Percentiles rank a stretch among this genome's conserved stretches.
These are phyloP conservation scores for Rugalucina vietnamica DNA, from an alignment of 2,888 invertebrate species.

Conservation along the genomic window DNA sequence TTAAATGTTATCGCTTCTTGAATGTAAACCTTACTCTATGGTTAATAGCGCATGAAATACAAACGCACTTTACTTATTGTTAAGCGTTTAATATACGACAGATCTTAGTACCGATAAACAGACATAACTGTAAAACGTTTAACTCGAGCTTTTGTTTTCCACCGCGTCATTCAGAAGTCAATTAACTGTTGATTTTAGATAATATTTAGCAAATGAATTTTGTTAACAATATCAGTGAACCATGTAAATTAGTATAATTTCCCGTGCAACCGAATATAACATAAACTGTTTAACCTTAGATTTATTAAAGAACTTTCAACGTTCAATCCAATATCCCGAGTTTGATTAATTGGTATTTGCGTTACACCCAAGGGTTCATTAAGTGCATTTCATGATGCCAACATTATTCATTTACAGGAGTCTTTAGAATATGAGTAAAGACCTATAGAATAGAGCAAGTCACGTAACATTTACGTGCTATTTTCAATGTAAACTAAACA, in stretches of 20 bases:
- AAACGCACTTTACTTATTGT: constrained; percentile 12
- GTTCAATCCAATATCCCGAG: not conserved
- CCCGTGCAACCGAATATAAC: constrained; percentile 3
- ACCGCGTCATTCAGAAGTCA: constrained; percentile 4
- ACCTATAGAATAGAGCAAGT: no score
- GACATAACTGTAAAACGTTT: constrained; percentile 13
- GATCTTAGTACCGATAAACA: not conserved
- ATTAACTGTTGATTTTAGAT: constrained; percentile 13
- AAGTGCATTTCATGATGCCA: not conserved
- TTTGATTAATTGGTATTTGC: constrained; percentile 7
- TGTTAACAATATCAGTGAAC: not conserved
- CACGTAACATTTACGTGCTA: not conserved
- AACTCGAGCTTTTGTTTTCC: not conserved
- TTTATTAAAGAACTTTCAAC: constrained; percentile 9
- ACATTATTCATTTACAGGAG: not conserved
- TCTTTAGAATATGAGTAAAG: not conserved
- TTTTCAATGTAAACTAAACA: no score
- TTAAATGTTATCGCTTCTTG: not conserved
- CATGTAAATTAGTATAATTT: constrained; percentile 3
- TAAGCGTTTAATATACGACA: constrained; percentile 12
- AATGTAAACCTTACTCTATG: not conserved
- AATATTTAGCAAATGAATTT: constrained; percentile 1
- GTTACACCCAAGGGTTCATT: not conserved
- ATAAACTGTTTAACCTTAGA: constrained; percentile 4
- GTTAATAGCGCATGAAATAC: constrained; percentile 12